A percentile compares a stretch with the other conserved stretches of the same genome.
phyloP scores from a whole-genome alignment of 1,140 invertebrate species.

The Drosophila kohkoa region DNA sequence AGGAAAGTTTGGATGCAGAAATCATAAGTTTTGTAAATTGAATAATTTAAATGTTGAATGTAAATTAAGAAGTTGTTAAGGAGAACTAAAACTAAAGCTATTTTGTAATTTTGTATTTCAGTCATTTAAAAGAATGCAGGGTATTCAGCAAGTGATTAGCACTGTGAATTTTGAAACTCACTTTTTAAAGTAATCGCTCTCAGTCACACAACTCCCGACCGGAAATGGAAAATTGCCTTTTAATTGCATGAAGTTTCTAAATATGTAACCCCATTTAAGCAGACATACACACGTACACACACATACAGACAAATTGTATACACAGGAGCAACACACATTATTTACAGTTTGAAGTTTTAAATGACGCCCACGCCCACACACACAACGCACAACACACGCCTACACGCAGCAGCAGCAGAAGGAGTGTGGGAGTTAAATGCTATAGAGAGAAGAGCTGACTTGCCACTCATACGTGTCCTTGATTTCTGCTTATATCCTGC shows the following conservation, averaged over 20 bases:
- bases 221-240: slow-evolving; percentile 66
- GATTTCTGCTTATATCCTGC: slow-evolving; percentile 44
- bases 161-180: too few species aligned
- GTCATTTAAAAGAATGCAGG: neutral
- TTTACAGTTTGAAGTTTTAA: slow-evolving; percentile 48
- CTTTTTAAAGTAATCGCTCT: slow-evolving; percentile 53
- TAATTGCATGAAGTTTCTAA: slow-evolving; percentile 70
- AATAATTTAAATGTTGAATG: too few species aligned
- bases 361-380: slow-evolving; percentile 23
- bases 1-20: too few species aligned
- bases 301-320: slow-evolving; percentile 17
- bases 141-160: neutral
- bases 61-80: too few species aligned
- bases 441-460: neutral
- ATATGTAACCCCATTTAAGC: slow-evolving; percentile 43
- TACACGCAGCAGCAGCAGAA: neutral
- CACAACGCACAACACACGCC: slow-evolving; percentile 4
- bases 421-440: neutral
- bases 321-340: slow-evolving; percentile 24
- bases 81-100: neutral
- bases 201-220: slow-evolving; percentile 45
- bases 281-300: slow-evolving; percentile 5
- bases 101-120: neutral
- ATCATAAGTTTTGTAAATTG: too few species aligned
- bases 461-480: slow-evolving; percentile 46